Percentiles rank a stretch among this genome's conserved stretches.
phyloP scores from a whole-genome alignment of 2,888 invertebrate genomes.

The Lomographa bimaculata region DNA sequence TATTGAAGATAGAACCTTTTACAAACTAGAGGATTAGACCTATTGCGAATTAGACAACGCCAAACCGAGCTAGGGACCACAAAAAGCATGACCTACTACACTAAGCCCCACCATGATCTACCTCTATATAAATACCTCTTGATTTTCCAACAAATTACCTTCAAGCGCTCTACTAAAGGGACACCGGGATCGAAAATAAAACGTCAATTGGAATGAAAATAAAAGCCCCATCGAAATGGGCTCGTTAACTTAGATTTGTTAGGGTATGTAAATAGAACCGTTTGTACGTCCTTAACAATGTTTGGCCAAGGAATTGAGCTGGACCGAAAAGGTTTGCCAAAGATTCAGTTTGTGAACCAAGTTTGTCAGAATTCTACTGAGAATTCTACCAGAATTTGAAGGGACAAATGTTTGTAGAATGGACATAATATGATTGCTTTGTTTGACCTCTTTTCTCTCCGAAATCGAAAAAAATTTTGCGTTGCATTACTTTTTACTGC shows the following conservation, averaged over 20 bases:
- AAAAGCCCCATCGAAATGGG: conserved; percentile 48
- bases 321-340: conserved; percentile 42
- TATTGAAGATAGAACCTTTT: no score
- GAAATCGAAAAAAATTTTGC: no score
- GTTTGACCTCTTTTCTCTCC: no score
- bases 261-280: conserved; percentile 60
- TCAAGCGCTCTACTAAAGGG: no score
- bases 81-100: no score
- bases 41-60: no score
- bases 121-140: no score
- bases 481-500: no score
- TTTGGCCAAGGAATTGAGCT: conserved; percentile 58
- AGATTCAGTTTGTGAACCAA: conserved; percentile 42
- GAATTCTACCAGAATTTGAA: conserved; percentile 2
- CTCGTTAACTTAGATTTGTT: conserved; percentile 63
- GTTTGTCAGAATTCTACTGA: conserved; percentile 30
- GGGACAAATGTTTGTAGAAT: conserved; percentile 9
- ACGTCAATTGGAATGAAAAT: conserved; percentile 34
- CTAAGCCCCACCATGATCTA: no score
- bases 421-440: not conserved
- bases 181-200: conserved; percentile 6
- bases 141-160: no score
- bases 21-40: no score
- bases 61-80: no score
- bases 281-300: conserved; percentile 66